phyloP scores from a whole-genome alignment of 2,797 vertebrate species.

The Acanthis flammea region DNA sequence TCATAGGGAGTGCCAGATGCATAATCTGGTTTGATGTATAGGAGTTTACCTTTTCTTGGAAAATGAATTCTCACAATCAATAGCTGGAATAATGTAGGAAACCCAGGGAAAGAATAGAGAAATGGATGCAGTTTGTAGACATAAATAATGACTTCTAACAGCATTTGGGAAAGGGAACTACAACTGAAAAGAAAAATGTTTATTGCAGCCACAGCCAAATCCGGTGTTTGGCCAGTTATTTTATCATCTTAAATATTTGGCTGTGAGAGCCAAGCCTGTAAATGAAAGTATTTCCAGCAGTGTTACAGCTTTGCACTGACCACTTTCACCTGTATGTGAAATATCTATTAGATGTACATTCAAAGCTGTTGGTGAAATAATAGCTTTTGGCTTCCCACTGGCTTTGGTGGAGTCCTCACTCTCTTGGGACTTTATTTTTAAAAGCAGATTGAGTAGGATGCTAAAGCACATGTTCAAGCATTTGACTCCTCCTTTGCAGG shows the following conservation, averaged over 20 bases:
- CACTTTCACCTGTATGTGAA: background rate
- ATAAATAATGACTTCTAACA: background rate
- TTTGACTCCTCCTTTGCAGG: background rate
- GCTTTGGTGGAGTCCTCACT: background rate
- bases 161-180: background rate
- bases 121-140: background rate
- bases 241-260: slow-evolving; percentile 58
- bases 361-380: background rate
- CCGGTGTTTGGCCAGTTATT: slow-evolving; percentile 21
- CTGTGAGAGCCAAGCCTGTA: background rate
- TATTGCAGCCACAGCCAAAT: slow-evolving; percentile 4
- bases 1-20: background rate
- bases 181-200: background rate
- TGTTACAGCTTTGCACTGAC: background rate
- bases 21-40: background rate
- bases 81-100: background rate
- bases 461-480: rapidly evolving
- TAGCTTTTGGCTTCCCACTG: background rate
- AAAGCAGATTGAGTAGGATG: background rate
- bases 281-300: background rate
- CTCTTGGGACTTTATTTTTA: background rate
- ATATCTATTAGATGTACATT: background rate
- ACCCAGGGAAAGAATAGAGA: background rate
- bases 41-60: background rate
- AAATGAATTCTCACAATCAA: background rate